Base-by-base conservation (phyloP, 2,888 invertebrate genomes). In the Capitulum mitella region DNA sequence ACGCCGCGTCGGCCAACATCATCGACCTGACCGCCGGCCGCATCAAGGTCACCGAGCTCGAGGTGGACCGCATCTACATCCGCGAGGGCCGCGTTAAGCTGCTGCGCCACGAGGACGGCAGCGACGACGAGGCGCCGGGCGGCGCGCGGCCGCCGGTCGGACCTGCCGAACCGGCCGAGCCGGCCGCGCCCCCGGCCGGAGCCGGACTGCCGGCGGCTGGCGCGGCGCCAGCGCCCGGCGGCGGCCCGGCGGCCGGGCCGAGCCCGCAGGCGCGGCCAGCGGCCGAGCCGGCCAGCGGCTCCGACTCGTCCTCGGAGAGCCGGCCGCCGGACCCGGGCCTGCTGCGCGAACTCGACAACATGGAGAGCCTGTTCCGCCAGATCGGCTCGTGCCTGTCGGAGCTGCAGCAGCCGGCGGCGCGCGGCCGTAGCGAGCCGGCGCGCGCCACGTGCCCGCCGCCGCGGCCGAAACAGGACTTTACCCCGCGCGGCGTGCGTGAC, bases 1-100 rank as follows among this genome's bases (percentile, higher is more conserved):
- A 75, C 75, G 75, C 75, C n/a, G 75, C 75, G 14, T 43, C 75
- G 14, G 75, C 46, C 75, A 43, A 75, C 16, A 75, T 75, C 29
- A 2, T 75, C 46, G 29, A 29, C 19, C 75, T 75, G 75, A 75
- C 75, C 43, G 75, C 75, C 75, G n/a, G 75, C 46, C 43, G 75
- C 46, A 75, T 75, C 40, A 75, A 75, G 75, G 75, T 75, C n/a
- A 46, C 75, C 46, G 75, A 75, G 46, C 75, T 75, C 16, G 75
- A 75, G 46, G 75, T 75, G 75, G 75, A 75, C 75, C 43, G 75
- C n/a, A 43, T 75, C 43, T 75, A 46, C 46, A 43, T 75, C 46
- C 75, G 75, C 3, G 75, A 75, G 43, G 75, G 75, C 12, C 43
- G 75, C 16, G 75, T 75, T 19, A 43, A 75, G 29, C 46, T 75